Percentiles rank a stretch among this genome's conserved stretches.
Conservation (phyloP, 2,888 invertebrate species). For the Rhingia rostrata region DNA sequence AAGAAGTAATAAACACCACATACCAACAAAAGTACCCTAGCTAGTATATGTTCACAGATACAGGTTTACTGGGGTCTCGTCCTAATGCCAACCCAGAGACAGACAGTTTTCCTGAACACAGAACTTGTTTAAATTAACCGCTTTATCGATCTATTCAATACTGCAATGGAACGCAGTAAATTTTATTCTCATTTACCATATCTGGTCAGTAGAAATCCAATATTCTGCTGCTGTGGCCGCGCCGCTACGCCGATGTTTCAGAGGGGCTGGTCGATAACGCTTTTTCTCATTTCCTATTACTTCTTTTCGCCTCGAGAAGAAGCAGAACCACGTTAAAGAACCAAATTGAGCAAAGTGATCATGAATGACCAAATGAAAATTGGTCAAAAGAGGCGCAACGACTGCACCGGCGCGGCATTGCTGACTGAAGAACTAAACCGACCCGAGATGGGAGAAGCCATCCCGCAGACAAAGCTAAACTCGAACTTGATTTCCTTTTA, state of each 20-base stretch:
- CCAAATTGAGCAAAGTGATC: constrained; percentile 60
- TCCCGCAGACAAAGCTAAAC: constrained; percentile 27
- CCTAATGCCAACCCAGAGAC: too few relatives aligned
- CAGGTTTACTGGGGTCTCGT: too few relatives aligned
- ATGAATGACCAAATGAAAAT: constrained; percentile 72
- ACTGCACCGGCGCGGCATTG: neutral
- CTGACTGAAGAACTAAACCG: neutral
- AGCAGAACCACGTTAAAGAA: constrained; percentile 27
- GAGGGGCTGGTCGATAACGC: neutral
- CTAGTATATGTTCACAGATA: too few relatives aligned
- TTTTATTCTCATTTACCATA: constrained; percentile 60
- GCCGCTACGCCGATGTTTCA: too few relatives aligned
- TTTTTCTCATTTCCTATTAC: neutral
- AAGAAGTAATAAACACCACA: too few relatives aligned
- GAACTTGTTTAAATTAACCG: constrained; percentile 70
- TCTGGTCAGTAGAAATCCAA: constrained; percentile 64
- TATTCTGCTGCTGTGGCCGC: too few relatives aligned
- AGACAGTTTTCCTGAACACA: neutral
- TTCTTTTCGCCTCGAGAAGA: neutral
- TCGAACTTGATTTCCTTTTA: constrained; percentile 74
- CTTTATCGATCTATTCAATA: constrained; percentile 62
- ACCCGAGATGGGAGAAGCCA: too few relatives aligned
- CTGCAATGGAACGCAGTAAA: constrained; percentile 51
- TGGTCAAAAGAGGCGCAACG: constrained; percentile 34
- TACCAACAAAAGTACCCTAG: too few relatives aligned